Evolutionary conservation across 2,113 vertebrate genomes (phyloP).

Genomic region (Todiramphus chloris): DNA sequence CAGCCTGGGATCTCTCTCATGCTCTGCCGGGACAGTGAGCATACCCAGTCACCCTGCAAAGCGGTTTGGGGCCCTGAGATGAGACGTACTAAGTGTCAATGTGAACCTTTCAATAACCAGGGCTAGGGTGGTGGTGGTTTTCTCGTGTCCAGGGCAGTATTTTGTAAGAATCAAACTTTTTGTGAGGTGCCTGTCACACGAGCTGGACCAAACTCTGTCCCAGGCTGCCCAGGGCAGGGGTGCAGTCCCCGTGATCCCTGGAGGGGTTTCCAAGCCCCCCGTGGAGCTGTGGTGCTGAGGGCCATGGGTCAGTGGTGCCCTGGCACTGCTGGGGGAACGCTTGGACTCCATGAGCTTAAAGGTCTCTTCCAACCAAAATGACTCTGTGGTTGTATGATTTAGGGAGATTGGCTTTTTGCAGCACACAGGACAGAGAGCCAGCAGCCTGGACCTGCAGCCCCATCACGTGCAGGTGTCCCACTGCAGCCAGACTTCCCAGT

Average conservation of each 20-base stretch:
- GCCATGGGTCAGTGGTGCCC: neutral
- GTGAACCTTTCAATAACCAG: neutral
- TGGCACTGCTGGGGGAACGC: neutral
- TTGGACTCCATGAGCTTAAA: neutral
- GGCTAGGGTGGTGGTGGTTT: neutral
- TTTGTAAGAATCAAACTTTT: neutral
- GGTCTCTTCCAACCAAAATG: neutral
- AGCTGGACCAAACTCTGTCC: neutral
- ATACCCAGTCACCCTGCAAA: fast-evolving
- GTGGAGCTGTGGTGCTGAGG: neutral
- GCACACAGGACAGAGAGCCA: too few relatives aligned
- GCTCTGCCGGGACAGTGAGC: neutral
- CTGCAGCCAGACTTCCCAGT: too few relatives aligned
- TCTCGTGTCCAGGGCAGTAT: neutral
- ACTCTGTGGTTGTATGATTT: too few relatives aligned
- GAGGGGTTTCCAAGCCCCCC: too few relatives aligned
- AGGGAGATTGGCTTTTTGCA: too few relatives aligned
- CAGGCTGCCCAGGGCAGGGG: neutral
- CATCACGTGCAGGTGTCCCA: too few relatives aligned
- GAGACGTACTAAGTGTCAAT: too few relatives aligned
- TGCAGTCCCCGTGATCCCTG: too few relatives aligned
- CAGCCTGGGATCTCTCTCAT: fast-evolving
- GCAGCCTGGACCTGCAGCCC: too few relatives aligned
- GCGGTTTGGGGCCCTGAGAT: neutral
- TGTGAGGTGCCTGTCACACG: neutral